phyloP scores from a whole-genome alignment of 2,888 invertebrate genomes.

The Xestia c-nigrum region DNA sequence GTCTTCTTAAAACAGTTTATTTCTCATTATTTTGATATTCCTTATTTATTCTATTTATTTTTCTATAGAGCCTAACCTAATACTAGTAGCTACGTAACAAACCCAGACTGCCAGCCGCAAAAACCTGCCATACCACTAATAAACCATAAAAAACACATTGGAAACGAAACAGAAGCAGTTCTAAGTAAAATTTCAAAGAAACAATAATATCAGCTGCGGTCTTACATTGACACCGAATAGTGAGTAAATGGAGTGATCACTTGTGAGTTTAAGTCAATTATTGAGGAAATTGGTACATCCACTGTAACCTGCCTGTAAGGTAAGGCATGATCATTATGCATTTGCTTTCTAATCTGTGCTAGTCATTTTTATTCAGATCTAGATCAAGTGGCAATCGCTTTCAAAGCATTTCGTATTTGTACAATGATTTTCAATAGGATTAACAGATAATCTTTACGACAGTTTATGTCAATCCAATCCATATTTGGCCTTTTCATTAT shows the following conservation, averaged over 20 bases:
- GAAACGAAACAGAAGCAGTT: constrained; percentile 64
- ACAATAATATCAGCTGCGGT: constrained; percentile 67
- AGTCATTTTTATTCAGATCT: neutral
- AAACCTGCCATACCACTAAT: constrained; percentile 61
- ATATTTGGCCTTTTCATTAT: neutral
- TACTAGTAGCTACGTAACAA: constrained; percentile 30
- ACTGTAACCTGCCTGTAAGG: neutral
- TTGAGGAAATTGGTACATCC: no score
- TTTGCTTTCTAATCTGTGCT: no score
- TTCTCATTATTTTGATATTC: no score
- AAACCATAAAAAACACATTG: constrained; percentile 56
- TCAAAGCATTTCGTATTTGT: neutral
- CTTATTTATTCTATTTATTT: no score
- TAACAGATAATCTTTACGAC: neutral
- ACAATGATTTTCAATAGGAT: neutral
- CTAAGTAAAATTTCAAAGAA: constrained; percentile 70
- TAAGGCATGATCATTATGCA: neutral
- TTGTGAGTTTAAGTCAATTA: neutral
- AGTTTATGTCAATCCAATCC: neutral
- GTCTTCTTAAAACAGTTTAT: no score
- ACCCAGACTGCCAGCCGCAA: constrained; percentile 36
- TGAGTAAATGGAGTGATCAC: constrained; percentile 14
- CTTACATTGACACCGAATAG: constrained; percentile 47
- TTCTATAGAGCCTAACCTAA: constrained; percentile 38
- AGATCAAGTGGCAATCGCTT: neutral